Evolutionary conservation across 2,888 invertebrate species (phyloP).

Genomic region (Hemicrepidius hirtus): DNA sequence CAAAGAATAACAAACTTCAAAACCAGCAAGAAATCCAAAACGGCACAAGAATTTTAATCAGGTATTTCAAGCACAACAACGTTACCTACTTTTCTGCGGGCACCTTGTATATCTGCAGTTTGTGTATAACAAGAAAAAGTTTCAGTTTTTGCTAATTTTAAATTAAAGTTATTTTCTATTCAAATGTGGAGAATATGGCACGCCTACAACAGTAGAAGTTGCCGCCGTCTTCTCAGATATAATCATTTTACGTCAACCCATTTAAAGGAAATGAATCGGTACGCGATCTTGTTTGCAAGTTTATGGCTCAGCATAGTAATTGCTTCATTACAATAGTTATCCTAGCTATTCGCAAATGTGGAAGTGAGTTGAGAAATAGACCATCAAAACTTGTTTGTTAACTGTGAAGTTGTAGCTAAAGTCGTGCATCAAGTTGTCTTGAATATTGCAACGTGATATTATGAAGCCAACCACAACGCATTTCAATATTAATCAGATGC

Average conservation of each 20-base stretch:
- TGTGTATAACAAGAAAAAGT: too few relatives aligned
- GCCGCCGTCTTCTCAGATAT: conserved; percentile 39
- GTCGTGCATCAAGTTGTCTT: conserved; percentile 28
- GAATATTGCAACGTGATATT: conserved; percentile 39
- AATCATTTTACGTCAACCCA: conserved; percentile 47
- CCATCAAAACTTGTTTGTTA: conserved; percentile 51
- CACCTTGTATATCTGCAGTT: too few relatives aligned
- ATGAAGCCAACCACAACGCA: conserved; percentile 18
- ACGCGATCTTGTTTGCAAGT: conserved; percentile 56
- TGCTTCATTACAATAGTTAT: conserved; percentile 54
- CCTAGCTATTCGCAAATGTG: conserved; percentile 44
- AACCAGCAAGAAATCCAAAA: too few relatives aligned
- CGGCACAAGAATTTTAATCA: too few relatives aligned
- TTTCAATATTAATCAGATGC: conserved; percentile 29
- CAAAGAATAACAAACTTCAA: too few relatives aligned
- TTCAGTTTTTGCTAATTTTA: background rate
- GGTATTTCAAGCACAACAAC: too few relatives aligned
- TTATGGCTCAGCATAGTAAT: conserved; percentile 60
- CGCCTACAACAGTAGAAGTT: conserved; percentile 31
- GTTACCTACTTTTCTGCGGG: too few relatives aligned
- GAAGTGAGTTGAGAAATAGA: conserved; percentile 47
- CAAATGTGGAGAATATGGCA: background rate
- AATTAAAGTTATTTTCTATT: background rate
- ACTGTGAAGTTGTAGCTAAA: conserved; percentile 44
- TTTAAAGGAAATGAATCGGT: conserved; percentile 51